Evolutionary conservation across 2,113 vertebrate species (phyloP).

Genomic region (Cephalopholis sonnerati): DNA sequence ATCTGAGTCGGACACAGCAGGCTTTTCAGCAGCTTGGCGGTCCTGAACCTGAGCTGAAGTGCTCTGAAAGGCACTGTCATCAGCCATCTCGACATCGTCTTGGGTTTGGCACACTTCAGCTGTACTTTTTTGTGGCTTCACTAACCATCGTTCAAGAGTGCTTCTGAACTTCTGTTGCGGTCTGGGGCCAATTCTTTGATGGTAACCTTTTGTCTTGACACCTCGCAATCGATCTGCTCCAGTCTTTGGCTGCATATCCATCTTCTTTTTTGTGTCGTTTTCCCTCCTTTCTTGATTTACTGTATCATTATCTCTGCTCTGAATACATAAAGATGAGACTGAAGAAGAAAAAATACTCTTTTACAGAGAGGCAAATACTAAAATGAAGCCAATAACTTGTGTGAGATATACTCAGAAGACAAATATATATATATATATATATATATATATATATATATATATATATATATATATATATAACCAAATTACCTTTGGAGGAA

Average conservation of each 20-base stretch:
- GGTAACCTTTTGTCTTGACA: conserved; percentile 44
- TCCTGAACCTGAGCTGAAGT: conserved; percentile 13
- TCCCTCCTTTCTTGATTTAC: conserved; percentile 40
- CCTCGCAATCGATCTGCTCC: conserved; percentile 32
- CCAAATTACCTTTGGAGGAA: conserved; percentile 39
- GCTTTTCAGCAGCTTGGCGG: conserved; percentile 3
- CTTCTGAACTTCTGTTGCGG: conserved; percentile 51
- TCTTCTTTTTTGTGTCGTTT: conserved; percentile 16
- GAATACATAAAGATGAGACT: conserved; percentile 16
- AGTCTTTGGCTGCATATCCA: conserved; percentile 49
- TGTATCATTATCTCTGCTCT: conserved; percentile 15
- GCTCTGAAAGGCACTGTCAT: conserved; percentile 30
- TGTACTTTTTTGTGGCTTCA: conserved; percentile 48
- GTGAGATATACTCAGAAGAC: neutral
- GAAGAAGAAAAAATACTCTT: neutral
- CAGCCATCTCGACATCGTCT: conserved; percentile 56
- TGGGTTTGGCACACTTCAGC: conserved; percentile 20
- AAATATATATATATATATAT: too few species aligned
- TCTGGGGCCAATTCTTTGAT: conserved; percentile 27
- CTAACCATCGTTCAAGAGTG: conserved; percentile 66
- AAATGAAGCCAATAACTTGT: neutral
- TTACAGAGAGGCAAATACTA: neutral
- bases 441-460: too few species aligned
- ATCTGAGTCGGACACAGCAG: conserved; percentile 43
- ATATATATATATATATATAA: too few species aligned